Conservation (phyloP, 2,797 vertebrate species). For the Odontamblyopus lacepedii region DNA sequence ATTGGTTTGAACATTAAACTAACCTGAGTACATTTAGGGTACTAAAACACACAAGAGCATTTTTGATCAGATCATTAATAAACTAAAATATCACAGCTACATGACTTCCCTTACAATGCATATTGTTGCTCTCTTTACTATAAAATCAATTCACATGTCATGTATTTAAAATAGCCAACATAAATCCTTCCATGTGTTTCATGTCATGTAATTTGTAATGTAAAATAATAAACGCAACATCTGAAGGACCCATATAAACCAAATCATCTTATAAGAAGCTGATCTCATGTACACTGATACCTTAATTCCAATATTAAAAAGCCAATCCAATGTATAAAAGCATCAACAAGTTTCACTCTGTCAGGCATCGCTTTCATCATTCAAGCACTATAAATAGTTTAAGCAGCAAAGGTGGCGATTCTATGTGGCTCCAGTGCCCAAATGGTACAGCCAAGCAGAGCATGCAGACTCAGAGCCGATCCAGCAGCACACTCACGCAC, state of each 20-base stretch:
- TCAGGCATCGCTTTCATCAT: slow-evolving; percentile 61
- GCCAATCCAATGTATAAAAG: slow-evolving; percentile 12
- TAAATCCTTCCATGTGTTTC: neutral
- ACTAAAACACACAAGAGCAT: neutral
- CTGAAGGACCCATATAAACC: neutral
- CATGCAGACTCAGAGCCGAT: slow-evolving; percentile 53
- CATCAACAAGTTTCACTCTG: slow-evolving; percentile 56
- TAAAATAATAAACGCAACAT: neutral
- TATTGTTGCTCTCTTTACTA: too few species aligned
- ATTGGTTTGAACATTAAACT: neutral
- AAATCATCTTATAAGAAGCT: neutral
- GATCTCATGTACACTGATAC: neutral
- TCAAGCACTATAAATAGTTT: slow-evolving; percentile 74
- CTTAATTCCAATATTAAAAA: slow-evolving; percentile 1
- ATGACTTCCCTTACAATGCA: neutral
- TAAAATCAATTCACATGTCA: too few species aligned
- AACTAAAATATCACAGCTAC: neutral
- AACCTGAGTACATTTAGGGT: neutral
- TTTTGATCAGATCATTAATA: too few species aligned
- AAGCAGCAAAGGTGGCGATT: slow-evolving; percentile 68
- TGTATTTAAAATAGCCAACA: neutral
- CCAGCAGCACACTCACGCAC: slow-evolving; percentile 44
- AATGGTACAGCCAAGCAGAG: slow-evolving; percentile 59
- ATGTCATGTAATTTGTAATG: neutral
- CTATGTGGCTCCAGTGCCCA: slow-evolving; percentile 59